These are phyloP conservation scores for Girardinichthys multiradiatus DNA, from an alignment of 2,113 vertebrate genomes.

Conservation along the genomic window DNA sequence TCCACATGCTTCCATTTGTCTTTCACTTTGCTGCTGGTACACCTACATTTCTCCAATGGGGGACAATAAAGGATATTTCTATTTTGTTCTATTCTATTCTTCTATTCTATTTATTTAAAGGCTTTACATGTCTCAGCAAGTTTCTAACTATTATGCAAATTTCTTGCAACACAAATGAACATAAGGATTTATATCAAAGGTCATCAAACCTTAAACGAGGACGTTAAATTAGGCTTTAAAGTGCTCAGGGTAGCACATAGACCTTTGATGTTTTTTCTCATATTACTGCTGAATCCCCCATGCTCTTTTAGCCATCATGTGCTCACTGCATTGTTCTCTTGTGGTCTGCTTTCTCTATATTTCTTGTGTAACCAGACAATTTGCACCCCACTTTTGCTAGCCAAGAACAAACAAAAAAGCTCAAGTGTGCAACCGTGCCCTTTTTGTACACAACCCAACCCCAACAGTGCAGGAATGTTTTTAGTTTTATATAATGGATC, in stretches of 20 bases:
- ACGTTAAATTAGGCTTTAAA: conserved; percentile 38
- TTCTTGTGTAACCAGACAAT: conserved; percentile 54
- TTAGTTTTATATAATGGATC: conserved; percentile 47
- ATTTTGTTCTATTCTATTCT: too few relatives aligned
- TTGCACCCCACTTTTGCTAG: conserved; percentile 50
- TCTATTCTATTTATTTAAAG: too few relatives aligned
- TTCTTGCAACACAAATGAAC: conserved; percentile 26
- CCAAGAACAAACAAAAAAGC: conserved; percentile 47
- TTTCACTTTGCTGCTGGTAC: too few relatives aligned
- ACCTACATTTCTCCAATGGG: too few relatives aligned
- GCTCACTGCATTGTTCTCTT: conserved; percentile 34
- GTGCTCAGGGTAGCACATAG: conserved; percentile 30
- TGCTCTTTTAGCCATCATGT: conserved; percentile 9
- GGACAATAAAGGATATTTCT: too few relatives aligned
- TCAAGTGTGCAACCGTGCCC: conserved; percentile 40
- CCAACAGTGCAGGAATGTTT: conserved; percentile 53
- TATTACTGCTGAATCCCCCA: conserved; percentile 13
- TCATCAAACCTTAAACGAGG: conserved; percentile 3
- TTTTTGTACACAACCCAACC: conserved; percentile 24
- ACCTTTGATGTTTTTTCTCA: conserved; percentile 24
- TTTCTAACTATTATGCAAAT: not conserved
- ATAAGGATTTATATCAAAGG: conserved; percentile 33
- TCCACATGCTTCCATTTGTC: too few relatives aligned
- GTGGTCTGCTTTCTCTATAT: conserved; percentile 27
- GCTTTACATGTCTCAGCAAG: too few relatives aligned